A percentile compares a stretch with the other conserved stretches of the same genome.
These are phyloP conservation scores for Phrynocephalus versicolor DNA, from an alignment of 2,113 vertebrate species.

Conservation along the genomic window DNA sequence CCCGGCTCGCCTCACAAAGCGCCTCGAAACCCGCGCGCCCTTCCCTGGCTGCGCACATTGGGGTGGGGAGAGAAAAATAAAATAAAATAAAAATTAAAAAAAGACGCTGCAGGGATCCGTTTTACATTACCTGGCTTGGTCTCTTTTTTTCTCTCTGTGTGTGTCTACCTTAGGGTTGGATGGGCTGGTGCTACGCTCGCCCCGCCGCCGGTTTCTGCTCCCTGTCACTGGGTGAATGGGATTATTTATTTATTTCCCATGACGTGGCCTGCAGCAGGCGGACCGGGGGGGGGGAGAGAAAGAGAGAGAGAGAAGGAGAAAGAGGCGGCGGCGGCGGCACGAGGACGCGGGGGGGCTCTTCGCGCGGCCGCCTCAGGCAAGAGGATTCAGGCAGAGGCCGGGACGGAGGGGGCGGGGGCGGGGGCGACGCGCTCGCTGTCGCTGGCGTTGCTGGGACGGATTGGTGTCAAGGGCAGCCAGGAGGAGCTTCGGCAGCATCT, in stretches of 20 bases:
- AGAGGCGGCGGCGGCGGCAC: background rate
- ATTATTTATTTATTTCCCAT: constrained; percentile 74
- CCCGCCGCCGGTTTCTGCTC: constrained; percentile 52
- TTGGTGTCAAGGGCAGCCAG: constrained; percentile 45
- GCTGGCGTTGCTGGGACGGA: constrained; percentile 7
- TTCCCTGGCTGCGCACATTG: constrained; percentile 18
- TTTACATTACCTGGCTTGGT: constrained; percentile 61
- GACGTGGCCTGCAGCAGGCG: constrained; percentile 55
- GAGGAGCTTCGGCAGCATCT: background rate
- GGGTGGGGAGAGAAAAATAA: no score
- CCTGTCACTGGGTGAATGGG: constrained; percentile 57
- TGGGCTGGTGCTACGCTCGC: constrained; percentile 51
- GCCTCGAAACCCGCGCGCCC: background rate
- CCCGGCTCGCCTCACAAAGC: background rate
- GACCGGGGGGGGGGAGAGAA: constrained; percentile 20
- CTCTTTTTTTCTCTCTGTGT: constrained; percentile 23
- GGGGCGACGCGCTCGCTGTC: constrained; percentile 4
- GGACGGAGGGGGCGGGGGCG: constrained; percentile 7
- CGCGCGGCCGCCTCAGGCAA: constrained; percentile 13
- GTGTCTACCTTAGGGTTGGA: constrained; percentile 40
- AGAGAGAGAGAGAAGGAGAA: no score
- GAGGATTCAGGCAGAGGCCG: background rate
- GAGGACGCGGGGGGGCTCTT: background rate
- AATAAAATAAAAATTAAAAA: background rate
- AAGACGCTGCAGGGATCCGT: constrained; percentile 41